Evolutionary conservation across 2,113 vertebrate species (phyloP), one percentile per base, ranked within the genome.

Genomic region (Chaetodon trifascialis): DNA sequence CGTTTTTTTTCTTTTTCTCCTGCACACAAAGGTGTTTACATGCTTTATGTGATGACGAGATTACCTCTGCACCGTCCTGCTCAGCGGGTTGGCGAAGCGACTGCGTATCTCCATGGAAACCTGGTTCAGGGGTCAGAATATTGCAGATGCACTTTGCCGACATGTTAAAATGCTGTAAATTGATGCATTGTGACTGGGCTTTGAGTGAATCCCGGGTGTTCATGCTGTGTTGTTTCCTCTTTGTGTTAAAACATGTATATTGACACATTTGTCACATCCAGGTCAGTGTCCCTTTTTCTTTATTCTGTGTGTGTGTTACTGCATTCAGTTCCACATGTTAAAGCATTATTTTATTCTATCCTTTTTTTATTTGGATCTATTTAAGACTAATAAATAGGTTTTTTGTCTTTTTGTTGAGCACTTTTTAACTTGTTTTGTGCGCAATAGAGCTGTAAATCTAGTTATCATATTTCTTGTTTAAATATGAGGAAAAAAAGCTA

Each of bases 41-140:
- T 77, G 75, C 68, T 88, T 86, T 85, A 34, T 88, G 80, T 47
- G 73, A 86, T 51, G 72, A 66, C 0, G 15, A 88, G 77, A 92
- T 92, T 90, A 88, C 88, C 47, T 85, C 79, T 79, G 76, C 67
- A 83, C 90, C 91, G 90, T 92, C 76, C 84, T 23, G 58, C 85
- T 42, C 73, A 82, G 36, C 8, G 7, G n/a, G 68, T 62, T 60
- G 78, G 59, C 40, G 83, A 82, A 74, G 77, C 49, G 80, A 73
- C 88, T 56, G 51, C 36, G 54, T 2, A 49, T 91, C 25, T 40
- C 87, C 83, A 73, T 85, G 85, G 89, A 83, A 82, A 94, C 90
- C 2, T 5, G n/a, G 88, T 84, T 91, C 85, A 90, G 71, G 65
- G 90, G 85, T 90, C 65, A 82, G 84, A 69, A 49, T 71, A 62